Evolutionary conservation across 2,113 vertebrate genomes (phyloP).

Genomic region (Xyliphius kryptos): DNA sequence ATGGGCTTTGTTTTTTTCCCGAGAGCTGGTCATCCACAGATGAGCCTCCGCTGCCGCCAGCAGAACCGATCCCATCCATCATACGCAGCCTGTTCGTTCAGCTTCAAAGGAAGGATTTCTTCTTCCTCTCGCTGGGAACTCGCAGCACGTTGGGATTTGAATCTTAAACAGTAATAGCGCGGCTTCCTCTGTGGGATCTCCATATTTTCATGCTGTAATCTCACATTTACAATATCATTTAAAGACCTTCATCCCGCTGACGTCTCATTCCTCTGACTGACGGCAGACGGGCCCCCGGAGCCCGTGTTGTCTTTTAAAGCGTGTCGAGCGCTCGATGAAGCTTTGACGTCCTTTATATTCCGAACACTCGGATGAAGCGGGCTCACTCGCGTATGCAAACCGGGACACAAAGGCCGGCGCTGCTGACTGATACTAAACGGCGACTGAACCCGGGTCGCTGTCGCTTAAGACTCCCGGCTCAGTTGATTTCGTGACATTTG

Average conservation of each 20-base stretch:
- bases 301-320: constrained; percentile 50
- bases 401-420: constrained; percentile 10
- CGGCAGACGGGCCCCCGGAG: constrained; percentile 62
- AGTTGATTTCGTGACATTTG: constrained; percentile 60
- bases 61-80: constrained; percentile 43
- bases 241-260: constrained; percentile 56
- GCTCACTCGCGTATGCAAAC: background rate
- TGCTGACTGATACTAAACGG: constrained; percentile 69
- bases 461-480: constrained; percentile 60
- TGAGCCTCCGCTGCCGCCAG: constrained; percentile 25
- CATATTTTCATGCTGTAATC: constrained; percentile 64
- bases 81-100: constrained; percentile 32
- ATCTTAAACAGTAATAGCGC: constrained; percentile 56
- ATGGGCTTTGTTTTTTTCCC: constrained; percentile 26
- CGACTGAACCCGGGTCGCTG: constrained; percentile 66
- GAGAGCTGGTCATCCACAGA: constrained; percentile 18
- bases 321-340: constrained; percentile 47
- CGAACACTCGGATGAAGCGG: too few relatives aligned
- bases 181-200: constrained; percentile 57
- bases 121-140: constrained; percentile 42
- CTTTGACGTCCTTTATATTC: constrained; percentile 41
- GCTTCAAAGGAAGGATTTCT: constrained; percentile 56
- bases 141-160: constrained; percentile 49
- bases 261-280: constrained; percentile 62
- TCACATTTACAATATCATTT: constrained; percentile 65